Evolutionary conservation across 2,797 vertebrate species (phyloP).

Genomic region (Semaprochilodus insignis): DNA sequence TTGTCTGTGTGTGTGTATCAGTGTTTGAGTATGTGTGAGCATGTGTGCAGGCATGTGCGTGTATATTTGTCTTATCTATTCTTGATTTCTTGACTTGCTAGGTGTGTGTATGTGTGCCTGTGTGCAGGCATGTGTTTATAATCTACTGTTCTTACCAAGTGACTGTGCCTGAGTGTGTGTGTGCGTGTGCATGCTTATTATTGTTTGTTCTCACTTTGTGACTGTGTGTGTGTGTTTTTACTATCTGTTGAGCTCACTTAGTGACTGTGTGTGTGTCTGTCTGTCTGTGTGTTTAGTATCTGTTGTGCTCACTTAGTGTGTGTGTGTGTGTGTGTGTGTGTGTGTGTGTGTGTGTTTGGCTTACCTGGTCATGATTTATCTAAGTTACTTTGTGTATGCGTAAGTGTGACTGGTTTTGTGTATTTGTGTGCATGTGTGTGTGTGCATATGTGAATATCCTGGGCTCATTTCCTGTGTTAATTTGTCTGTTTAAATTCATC

Average conservation of each 20-base stretch:
- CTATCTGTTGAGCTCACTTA: conserved; percentile 5
- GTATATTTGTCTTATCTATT: background rate
- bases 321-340: conserved; percentile 5
- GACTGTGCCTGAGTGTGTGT: conserved; percentile 3
- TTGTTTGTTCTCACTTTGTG: background rate
- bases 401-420: conserved; percentile 15
- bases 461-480: conserved; percentile 56
- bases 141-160: conserved; percentile 4
- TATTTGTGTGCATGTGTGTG: conserved; percentile 34
- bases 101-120: background rate
- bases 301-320: background rate
- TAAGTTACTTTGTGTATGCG: background rate
- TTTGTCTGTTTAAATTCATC: conserved; percentile 62
- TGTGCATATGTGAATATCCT: conserved; percentile 20
- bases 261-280: background rate
- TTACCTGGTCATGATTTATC: background rate
- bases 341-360: background rate
- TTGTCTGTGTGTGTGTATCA: background rate
- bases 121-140: background rate
- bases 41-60: background rate
- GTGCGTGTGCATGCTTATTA: background rate
- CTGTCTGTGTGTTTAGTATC: background rate
- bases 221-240: too few species aligned
- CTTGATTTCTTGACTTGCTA: background rate
- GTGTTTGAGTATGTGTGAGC: background rate